phyloP scores from a whole-genome alignment of 2,113 vertebrate genomes.

The Ranitomeya imitator region DNA sequence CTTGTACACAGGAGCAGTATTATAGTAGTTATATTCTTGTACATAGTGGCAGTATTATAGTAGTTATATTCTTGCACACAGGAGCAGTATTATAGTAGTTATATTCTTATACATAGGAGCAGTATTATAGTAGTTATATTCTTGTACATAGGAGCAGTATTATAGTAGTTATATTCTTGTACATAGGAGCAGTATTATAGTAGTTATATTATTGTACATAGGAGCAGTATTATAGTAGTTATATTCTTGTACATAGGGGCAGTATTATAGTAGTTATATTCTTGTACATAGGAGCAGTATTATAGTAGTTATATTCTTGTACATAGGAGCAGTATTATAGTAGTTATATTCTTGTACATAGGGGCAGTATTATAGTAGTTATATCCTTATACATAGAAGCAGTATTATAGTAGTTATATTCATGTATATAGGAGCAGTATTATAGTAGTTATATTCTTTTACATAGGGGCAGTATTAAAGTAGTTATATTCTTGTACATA shows the following conservation, averaged over 20 bases:
- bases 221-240: slow-evolving; percentile 14
- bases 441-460: too few species aligned
- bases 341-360: slow-evolving; percentile 6
- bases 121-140: background rate
- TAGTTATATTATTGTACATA: slow-evolving; percentile 3
- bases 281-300: slow-evolving; percentile 7
- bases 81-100: slow-evolving; percentile 14
- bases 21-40: too few species aligned
- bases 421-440: too few species aligned
- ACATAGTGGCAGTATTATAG: background rate
- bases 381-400: too few species aligned
- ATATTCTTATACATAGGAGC: slow-evolving; percentile 7
- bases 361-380: background rate
- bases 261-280: slow-evolving; percentile 15
- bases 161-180: too few species aligned
- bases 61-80: slow-evolving; percentile 16
- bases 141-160: too few species aligned
- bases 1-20: too few species aligned
- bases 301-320: background rate
- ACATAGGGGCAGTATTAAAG: too few species aligned
- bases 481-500: too few species aligned
- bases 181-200: background rate
- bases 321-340: background rate
- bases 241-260: slow-evolving; percentile 3
- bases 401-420: too few species aligned